Base-by-base conservation (phyloP, 2,888 invertebrate species). In the Anorthoa munda region DNA sequence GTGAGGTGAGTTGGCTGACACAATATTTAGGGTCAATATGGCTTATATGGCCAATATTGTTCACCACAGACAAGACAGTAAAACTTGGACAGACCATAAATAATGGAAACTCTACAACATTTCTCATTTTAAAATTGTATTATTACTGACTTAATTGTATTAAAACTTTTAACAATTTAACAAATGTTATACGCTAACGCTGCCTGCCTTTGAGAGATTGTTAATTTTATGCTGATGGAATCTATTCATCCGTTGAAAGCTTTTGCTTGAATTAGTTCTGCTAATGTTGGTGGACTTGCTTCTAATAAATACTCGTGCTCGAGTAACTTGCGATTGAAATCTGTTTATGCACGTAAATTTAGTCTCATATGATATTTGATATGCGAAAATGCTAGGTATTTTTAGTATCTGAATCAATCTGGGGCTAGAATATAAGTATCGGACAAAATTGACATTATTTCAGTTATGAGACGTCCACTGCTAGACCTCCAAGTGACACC, bases 211-310 rank as follows among this genome's bases (percentile, higher is more conserved):
- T 60, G 50, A 75, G 50, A 50, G 21, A 45, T 50, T 23, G 45
- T 50, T 61, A 75, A 81, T 75, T 55, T 9, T 60, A 75, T 81
- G 61, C 50, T 65, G 21, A 69, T 64, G 59, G 78, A 78, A 82
- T 59, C 59, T 50, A 60, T 78, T 69, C 55, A 60, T 64, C 60
- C 63, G 59, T 26, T 11, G 31, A 78, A 61, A 45, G 31, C 48
- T 60, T 61, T 81, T 31, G 60, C 55, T 56, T 59, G 75, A 75
- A 75, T 75, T 61, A 81, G 48, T 74, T 74, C 53, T 45, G 21
- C 18, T 81, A 61, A 60, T 80, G 13, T 81, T 23, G 21, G 21
- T 7, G 13, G n/a, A 56, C n/a, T 26, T 11, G 53, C 48, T 60
- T 21, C 53, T 75, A 80, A 75, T 60, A 31, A n/a, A n/a, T 74